phyloP scores from a whole-genome alignment of 2,888 invertebrate species.

The Lordiphosa andalusiaca region DNA sequence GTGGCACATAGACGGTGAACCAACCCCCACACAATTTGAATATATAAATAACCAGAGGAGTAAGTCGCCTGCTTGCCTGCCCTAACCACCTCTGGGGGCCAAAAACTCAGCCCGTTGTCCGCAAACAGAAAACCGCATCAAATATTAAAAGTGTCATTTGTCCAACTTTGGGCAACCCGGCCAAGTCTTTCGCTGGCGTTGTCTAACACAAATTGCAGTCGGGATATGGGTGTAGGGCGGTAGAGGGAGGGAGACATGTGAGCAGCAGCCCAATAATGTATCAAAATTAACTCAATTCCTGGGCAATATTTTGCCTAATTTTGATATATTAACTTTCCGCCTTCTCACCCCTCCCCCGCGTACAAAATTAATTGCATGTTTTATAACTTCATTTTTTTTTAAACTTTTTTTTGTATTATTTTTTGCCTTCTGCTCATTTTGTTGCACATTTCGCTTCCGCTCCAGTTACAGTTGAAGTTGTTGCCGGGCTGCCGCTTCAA shows the following conservation, averaged over 20 bases:
- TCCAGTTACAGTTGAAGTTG: slow-evolving; percentile 50
- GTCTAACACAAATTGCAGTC: too few species aligned
- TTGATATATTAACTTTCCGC: too few species aligned
- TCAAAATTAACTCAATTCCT: too few species aligned
- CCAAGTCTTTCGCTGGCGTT: too few species aligned
- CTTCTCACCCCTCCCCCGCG: too few species aligned
- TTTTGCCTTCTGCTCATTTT: slow-evolving; percentile 20
- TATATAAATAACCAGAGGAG: slow-evolving; percentile 19
- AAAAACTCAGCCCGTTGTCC: neutral
- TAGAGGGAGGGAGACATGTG: too few species aligned
- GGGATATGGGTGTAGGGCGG: too few species aligned
- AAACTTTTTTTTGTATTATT: neutral
- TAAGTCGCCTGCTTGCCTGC: neutral
- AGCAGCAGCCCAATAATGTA: too few species aligned
- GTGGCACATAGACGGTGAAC: too few species aligned
- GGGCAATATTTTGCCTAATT: too few species aligned
- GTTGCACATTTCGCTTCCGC: slow-evolving; percentile 47
- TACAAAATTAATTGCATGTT: too few species aligned
- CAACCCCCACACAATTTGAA: slow-evolving; percentile 21
- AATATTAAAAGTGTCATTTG: slow-evolving; percentile 34
- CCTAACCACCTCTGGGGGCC: neutral
- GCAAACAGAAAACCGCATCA: slow-evolving; percentile 13
- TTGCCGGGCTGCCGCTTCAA: slow-evolving; percentile 11
- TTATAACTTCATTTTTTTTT: neutral
- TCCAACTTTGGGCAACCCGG: slow-evolving; percentile 9